Evolutionary conservation across 2,888 invertebrate species (phyloP).

Genomic region (Latrodectus elegans): DNA sequence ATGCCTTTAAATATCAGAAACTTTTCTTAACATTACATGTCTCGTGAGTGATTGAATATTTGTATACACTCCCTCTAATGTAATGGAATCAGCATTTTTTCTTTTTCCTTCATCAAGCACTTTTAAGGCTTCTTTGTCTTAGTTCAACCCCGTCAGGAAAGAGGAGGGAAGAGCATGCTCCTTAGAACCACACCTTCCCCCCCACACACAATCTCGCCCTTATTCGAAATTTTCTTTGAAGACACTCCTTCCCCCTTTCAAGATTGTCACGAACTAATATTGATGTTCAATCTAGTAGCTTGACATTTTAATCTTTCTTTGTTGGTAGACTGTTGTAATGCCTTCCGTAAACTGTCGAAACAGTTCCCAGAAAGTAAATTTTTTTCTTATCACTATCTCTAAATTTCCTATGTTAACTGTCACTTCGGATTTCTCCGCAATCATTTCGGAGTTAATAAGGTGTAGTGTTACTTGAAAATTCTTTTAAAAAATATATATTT

Average conservation of each 20-base stretch:
- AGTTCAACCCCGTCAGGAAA: constrained; percentile 7
- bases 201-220: too few species aligned
- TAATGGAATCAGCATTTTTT: background rate
- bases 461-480: background rate
- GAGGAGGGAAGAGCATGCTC: background rate
- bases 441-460: constrained; percentile 1
- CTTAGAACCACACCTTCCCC: background rate
- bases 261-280: constrained; percentile 41
- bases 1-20: too few species aligned
- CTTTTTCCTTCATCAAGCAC: background rate
- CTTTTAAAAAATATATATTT: too few species aligned
- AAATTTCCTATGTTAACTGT: background rate
- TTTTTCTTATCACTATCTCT: background rate
- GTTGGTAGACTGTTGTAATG: constrained; percentile 1
- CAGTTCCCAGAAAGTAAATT: background rate
- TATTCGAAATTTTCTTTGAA: too few species aligned
- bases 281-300: constrained; percentile 33
- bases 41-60: background rate
- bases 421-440: background rate
- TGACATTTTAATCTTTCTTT: constrained; percentile 57
- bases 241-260: background rate
- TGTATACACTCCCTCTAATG: constrained; percentile 26
- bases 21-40: too few species aligned
- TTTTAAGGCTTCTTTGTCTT: background rate
- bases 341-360: constrained; percentile 30